Conservation (phyloP, 1,140 invertebrate species). For the Nephotettix cincticeps region DNA sequence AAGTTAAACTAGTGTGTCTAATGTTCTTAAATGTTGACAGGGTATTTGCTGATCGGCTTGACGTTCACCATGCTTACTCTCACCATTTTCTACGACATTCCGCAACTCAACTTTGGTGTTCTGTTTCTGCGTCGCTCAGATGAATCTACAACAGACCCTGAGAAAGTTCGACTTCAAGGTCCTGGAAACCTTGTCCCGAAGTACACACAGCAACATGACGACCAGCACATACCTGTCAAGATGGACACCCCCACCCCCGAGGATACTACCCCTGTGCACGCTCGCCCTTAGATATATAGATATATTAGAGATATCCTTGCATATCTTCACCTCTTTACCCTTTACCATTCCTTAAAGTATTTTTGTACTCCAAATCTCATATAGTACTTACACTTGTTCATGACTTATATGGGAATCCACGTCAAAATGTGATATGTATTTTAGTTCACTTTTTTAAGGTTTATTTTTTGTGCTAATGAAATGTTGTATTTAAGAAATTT, state of each 20-base stretch:
- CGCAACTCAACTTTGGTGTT: slow-evolving; percentile 78
- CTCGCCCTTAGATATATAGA: slow-evolving; percentile 44
- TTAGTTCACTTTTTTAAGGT: no score
- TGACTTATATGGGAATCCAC: no score
- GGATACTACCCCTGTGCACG: slow-evolving; percentile 61
- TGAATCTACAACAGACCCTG: slow-evolving; percentile 55
- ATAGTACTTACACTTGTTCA: no score
- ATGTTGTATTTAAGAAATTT: no score
- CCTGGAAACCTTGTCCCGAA: slow-evolving; percentile 47
- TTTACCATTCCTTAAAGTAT: background rate
- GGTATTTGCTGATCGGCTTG: slow-evolving; percentile 73
- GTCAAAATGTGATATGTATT: no score
- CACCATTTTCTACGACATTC: slow-evolving; percentile 83
- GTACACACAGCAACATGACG: slow-evolving; percentile 46
- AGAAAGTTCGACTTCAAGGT: slow-evolving; percentile 59
- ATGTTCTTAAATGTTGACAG: slow-evolving; percentile 51
- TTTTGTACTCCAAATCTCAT: background rate
- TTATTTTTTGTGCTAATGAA: no score
- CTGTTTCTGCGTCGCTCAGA: slow-evolving; percentile 71
- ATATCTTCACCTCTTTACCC: background rate
- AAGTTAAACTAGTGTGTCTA: background rate
- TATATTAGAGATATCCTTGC: no score
- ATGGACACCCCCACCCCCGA: slow-evolving; percentile 65
- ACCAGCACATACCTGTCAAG: slow-evolving; percentile 50
- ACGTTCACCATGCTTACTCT: slow-evolving; percentile 81